phyloP scores from a whole-genome alignment of 1,140 invertebrate species.

The Patella vulgata region DNA sequence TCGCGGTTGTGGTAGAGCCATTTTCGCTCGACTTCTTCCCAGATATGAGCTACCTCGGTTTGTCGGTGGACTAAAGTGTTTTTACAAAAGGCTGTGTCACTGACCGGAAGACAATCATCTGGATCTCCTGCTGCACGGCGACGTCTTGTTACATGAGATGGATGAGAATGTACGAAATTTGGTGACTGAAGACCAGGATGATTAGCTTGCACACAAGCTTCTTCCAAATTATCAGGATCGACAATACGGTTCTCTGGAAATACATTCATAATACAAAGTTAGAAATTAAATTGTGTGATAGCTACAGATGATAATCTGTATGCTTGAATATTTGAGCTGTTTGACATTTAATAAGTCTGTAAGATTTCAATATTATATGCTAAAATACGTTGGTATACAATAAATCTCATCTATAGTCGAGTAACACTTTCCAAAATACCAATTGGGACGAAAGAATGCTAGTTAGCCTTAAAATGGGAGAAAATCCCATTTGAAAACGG shows the following conservation, averaged over 20 bases:
- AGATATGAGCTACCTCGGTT: conserved; percentile 22
- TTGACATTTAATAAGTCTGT: too few relatives aligned
- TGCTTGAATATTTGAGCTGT: too few relatives aligned
- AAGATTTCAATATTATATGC: too few relatives aligned
- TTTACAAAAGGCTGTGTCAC: conserved; percentile 29
- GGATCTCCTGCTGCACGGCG: conserved; percentile 10
- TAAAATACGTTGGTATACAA: too few relatives aligned
- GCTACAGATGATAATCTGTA: too few relatives aligned
- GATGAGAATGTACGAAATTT: conserved; percentile 23
- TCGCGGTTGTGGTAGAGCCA: conserved; percentile 32
- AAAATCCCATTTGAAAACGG: too few relatives aligned
- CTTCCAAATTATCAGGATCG: conserved; percentile 36
- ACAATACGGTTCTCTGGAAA: conserved; percentile 31
- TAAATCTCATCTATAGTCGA: too few relatives aligned
- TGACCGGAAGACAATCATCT: conserved; percentile 29
- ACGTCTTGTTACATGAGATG: conserved; percentile 20
- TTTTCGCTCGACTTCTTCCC: conserved; percentile 32
- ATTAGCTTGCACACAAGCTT: conserved; percentile 28
- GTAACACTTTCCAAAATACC: too few relatives aligned
- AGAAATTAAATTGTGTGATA: background rate
- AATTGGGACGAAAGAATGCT: too few relatives aligned
- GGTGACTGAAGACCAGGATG: conserved; percentile 25
- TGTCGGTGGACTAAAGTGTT: conserved; percentile 15
- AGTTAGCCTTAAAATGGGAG: too few relatives aligned
- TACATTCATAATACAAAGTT: background rate